Percentiles rank a stretch among this genome's conserved stretches.
Evolutionary conservation across 2,888 invertebrate genomes (phyloP).

Genomic region (Chaitophorus viminalis): DNA sequence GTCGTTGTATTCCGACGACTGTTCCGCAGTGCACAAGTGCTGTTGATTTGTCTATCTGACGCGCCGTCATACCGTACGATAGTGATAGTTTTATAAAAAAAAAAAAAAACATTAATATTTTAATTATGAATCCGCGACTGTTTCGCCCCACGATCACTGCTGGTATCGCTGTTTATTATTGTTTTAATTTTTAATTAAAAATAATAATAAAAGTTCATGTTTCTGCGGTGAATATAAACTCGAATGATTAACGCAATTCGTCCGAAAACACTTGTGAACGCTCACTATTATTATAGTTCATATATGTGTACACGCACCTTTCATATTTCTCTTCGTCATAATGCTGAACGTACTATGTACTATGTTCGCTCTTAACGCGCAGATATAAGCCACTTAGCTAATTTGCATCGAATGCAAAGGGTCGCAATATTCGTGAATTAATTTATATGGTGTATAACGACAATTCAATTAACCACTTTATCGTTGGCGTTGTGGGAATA

Average conservation of each 20-base stretch:
- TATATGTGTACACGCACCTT: neutral
- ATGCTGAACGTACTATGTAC: neutral
- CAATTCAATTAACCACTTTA: slow-evolving; percentile 56
- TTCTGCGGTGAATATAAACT: too few relatives aligned
- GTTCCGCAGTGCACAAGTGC: neutral
- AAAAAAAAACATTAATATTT: too few relatives aligned
- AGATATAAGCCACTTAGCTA: slow-evolving; percentile 44
- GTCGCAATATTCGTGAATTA: slow-evolving; percentile 43
- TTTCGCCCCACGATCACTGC: too few relatives aligned
- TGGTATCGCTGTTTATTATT: too few relatives aligned
- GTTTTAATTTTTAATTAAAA: too few relatives aligned
- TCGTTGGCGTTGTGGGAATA: slow-evolving; percentile 11
- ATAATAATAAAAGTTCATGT: too few relatives aligned
- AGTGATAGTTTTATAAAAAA: neutral
- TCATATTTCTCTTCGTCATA: neutral
- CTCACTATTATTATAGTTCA: neutral
- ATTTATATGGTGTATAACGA: slow-evolving; percentile 46
- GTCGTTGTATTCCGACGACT: neutral
- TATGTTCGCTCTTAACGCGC: neutral
- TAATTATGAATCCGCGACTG: neutral
- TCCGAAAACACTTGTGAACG: neutral
- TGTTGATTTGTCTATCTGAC: slow-evolving; percentile 28
- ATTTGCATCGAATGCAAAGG: slow-evolving; percentile 48
- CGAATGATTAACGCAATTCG: neutral
- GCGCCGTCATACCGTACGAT: slow-evolving; percentile 7